phyloP scores from a whole-genome alignment of 2,888 invertebrate genomes.

The Sarcophaga carnaria region DNA sequence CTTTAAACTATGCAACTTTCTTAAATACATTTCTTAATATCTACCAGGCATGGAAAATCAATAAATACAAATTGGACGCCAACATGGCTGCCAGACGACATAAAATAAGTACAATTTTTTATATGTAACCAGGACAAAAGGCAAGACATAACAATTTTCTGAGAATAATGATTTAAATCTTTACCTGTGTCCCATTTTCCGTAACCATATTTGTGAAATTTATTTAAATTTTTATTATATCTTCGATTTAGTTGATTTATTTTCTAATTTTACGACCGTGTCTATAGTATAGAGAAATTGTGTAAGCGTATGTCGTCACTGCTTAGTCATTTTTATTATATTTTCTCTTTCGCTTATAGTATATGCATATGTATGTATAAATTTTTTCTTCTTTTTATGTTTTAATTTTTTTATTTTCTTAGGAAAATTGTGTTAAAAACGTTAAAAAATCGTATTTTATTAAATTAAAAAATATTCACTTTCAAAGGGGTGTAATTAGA shows the following conservation, averaged over 20 bases:
- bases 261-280: conserved; percentile 56
- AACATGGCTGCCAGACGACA: conserved; percentile 76
- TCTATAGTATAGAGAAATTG: conserved; percentile 78
- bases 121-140: too few species aligned
- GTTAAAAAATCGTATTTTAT: conserved; percentile 10
- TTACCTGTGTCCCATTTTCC: conserved; percentile 82
- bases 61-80: conserved; percentile 80
- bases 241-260: background rate
- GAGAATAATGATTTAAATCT: background rate
- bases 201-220: conserved; percentile 80
- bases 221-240: conserved; percentile 46
- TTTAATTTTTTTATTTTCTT: conserved; percentile 31
- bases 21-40: conserved; percentile 5
- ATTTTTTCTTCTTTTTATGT: conserved; percentile 54
- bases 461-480: conserved; percentile 55
- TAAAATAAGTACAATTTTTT: conserved; percentile 28
- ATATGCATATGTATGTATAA: conserved; percentile 12
- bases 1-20: background rate
- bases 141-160: background rate
- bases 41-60: conserved; percentile 77
- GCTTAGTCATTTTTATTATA: conserved; percentile 78
- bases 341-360: conserved; percentile 56
- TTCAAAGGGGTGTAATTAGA: conserved; percentile 74
- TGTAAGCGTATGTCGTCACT: conserved; percentile 80
- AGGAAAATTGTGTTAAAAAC: conserved; percentile 57